A percentile compares a stretch with the other conserved stretches of the same genome.
These are phyloP conservation scores for Nautilus pompilius DNA, from an alignment of 1,140 invertebrate genomes.

Conservation along the genomic window DNA sequence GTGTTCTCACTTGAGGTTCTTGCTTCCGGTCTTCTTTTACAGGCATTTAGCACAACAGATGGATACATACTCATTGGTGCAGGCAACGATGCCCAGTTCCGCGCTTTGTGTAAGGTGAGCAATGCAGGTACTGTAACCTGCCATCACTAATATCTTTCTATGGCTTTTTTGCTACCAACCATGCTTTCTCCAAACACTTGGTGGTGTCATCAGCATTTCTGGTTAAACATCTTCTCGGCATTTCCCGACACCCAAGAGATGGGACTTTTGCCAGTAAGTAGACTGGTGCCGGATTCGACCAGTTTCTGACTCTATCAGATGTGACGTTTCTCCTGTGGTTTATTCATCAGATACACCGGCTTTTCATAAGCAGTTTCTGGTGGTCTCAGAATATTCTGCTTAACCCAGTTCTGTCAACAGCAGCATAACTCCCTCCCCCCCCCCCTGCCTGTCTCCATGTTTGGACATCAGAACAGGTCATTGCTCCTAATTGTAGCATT, in stretches of 20 bases:
- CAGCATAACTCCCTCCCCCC: too few relatives aligned
- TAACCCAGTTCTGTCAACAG: too few relatives aligned
- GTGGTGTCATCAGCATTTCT: background rate
- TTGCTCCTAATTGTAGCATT: too few relatives aligned
- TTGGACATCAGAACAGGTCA: too few relatives aligned
- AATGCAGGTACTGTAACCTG: background rate
- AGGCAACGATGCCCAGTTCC: slow-evolving; percentile 70
- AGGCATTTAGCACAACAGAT: slow-evolving; percentile 57
- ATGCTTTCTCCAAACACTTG: slow-evolving; percentile 14
- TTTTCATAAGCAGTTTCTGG: too few relatives aligned
- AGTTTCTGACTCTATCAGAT: background rate
- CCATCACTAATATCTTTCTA: slow-evolving; percentile 52
- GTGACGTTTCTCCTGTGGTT: too few relatives aligned
- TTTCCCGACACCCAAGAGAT: background rate
- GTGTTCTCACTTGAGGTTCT: too few relatives aligned
- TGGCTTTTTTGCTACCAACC: background rate
- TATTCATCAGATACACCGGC: too few relatives aligned
- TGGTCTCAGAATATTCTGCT: too few relatives aligned
- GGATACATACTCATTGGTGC: slow-evolving; percentile 77
- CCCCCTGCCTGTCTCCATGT: too few relatives aligned
- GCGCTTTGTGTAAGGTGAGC: slow-evolving; percentile 54
- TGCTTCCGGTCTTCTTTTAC: too few relatives aligned
- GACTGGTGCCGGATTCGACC: background rate
- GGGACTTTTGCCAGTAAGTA: background rate
- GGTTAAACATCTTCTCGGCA: background rate